A percentile compares a stretch with the other conserved stretches of the same genome.
These are phyloP conservation scores for Caprella mutica DNA, from an alignment of 2,888 invertebrate species.

Conservation along the genomic window DNA sequence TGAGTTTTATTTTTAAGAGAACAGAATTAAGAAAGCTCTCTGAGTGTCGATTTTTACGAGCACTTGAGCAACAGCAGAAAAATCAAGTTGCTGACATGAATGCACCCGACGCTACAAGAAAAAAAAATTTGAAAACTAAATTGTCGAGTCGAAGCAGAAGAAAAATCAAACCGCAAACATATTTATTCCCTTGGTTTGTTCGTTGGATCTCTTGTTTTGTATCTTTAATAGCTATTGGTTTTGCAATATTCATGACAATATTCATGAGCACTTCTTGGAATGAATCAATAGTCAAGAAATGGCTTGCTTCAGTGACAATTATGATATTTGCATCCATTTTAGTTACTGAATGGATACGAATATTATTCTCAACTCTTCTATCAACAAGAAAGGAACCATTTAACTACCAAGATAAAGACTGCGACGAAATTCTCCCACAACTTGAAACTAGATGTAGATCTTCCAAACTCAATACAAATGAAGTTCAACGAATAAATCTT, in stretches of 20 bases:
- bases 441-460: slow-evolving; percentile 40
- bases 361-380: slow-evolving; percentile 37
- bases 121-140: background rate
- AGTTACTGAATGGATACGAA: slow-evolving; percentile 45
- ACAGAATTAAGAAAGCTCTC: slow-evolving; percentile 34
- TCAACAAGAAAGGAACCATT: slow-evolving; percentile 38
- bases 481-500: slow-evolving; percentile 6
- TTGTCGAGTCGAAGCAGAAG: background rate
- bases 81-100: background rate
- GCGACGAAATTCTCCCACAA: slow-evolving; percentile 39
- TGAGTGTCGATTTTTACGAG: slow-evolving; percentile 19
- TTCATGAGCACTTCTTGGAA: slow-evolving; percentile 44
- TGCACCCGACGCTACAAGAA: background rate
- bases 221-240: slow-evolving; percentile 39
- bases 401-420: slow-evolving; percentile 39
- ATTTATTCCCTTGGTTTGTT: slow-evolving; percentile 37
- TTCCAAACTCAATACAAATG: slow-evolving; percentile 11
- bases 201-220: slow-evolving; percentile 42
- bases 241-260: slow-evolving; percentile 41
- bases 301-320: slow-evolving; percentile 44
- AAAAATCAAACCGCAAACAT: slow-evolving; percentile 11
- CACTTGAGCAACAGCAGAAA: slow-evolving; percentile 15
- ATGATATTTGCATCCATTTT: slow-evolving; percentile 44
- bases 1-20: slow-evolving; percentile 41
- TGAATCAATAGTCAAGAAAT: slow-evolving; percentile 43